A percentile compares a stretch with the other conserved stretches of the same genome.
Conservation (phyloP, 2,113 vertebrate species). For the Arvicanthis niloticus region DNA sequence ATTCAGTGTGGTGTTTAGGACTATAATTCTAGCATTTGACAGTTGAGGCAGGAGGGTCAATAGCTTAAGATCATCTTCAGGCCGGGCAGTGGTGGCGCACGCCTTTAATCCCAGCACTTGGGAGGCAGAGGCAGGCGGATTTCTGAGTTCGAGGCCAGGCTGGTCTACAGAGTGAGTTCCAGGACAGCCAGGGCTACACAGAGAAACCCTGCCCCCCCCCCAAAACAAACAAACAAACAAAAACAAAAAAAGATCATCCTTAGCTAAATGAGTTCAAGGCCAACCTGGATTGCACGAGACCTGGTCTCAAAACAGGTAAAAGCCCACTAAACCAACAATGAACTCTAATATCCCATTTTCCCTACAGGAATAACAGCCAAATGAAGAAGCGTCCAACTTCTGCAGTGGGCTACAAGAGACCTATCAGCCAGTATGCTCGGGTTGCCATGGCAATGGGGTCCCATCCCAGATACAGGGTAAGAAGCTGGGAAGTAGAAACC, state of each 20-base stretch:
- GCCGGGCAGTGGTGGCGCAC: too few species aligned
- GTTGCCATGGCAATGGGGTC: conserved; percentile 95
- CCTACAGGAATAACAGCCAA: conserved; percentile 85
- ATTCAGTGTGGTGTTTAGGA: background rate
- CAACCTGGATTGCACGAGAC: background rate
- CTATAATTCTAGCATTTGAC: background rate
- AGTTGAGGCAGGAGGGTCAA: background rate
- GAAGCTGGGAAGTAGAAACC: conserved; percentile 53
- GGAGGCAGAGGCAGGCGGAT: too few species aligned
- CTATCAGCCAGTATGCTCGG: conserved; percentile 96
- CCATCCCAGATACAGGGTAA: conserved; percentile 94
- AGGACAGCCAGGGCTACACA: too few species aligned
- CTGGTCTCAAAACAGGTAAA: background rate
- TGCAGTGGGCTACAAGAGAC: conserved; percentile 96
- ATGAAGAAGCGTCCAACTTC: conserved; percentile 94
- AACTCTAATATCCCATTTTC: background rate
- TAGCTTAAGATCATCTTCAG: background rate
- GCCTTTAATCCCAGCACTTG: too few species aligned
- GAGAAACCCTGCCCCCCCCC: too few species aligned
- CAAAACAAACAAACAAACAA: too few species aligned
- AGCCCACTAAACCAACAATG: background rate
- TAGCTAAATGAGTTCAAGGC: background rate
- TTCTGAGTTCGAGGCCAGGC: too few species aligned
- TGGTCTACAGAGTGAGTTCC: too few species aligned
- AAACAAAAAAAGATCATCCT: too few species aligned